Conservation (phyloP, 2,888 invertebrate genomes). For the Drosophila fungiperda region DNA sequence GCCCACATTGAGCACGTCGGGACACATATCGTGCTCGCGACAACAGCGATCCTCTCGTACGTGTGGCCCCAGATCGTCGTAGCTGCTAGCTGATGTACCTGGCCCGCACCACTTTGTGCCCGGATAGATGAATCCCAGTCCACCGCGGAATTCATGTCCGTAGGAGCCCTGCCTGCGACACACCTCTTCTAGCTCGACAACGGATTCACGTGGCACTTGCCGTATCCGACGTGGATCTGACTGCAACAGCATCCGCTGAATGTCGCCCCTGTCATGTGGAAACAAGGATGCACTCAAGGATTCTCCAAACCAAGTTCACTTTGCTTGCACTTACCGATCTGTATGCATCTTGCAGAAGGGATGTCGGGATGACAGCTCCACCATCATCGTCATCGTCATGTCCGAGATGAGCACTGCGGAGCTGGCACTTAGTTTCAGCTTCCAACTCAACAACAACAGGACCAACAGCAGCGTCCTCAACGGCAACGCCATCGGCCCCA, state of each 20-base stretch:
- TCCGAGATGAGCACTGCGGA: conserved; percentile 88
- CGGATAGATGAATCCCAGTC: conserved; percentile 87
- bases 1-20: conserved; percentile 87
- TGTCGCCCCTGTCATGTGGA: conserved; percentile 85
- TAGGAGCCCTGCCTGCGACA: conserved; percentile 85
- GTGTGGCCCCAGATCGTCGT: conserved; percentile 88
- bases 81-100: conserved; percentile 88
- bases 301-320: not conserved
- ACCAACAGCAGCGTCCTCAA: conserved; percentile 40
- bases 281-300: not conserved
- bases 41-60: conserved; percentile 90
- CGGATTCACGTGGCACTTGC: conserved; percentile 88
- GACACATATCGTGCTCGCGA: conserved; percentile 90
- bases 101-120: conserved; percentile 93
- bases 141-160: conserved; percentile 84
- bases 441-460: conserved; percentile 59
- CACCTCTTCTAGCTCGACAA: conserved; percentile 87
- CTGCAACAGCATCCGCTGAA: conserved; percentile 87
- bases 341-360: conserved; percentile 88
- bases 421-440: conserved; percentile 47
- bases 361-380: conserved; percentile 87
- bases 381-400: conserved; percentile 88
- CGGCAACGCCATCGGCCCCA: conserved; percentile 41
- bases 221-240: conserved; percentile 87
- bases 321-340: conserved; percentile 85